Evolutionary conservation across 2,888 invertebrate genomes (phyloP).

Genomic region (Andrena marginata): DNA sequence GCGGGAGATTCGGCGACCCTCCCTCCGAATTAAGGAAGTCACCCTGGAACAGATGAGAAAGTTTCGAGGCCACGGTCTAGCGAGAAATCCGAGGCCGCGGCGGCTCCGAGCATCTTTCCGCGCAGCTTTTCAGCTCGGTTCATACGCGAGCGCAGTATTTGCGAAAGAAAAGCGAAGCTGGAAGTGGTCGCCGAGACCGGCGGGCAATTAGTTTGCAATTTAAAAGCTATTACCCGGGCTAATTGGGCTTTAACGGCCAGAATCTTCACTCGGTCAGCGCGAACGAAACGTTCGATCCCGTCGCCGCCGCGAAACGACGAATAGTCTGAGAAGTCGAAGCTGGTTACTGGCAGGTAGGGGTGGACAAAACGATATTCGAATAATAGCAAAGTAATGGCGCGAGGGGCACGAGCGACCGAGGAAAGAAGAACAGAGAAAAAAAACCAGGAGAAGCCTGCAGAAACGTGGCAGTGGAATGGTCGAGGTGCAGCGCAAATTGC

Average conservation of each 20-base stretch:
- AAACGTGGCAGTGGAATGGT: no score
- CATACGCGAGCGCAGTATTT: background rate
- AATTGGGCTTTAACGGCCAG: slow-evolving; percentile 36
- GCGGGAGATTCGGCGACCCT: background rate
- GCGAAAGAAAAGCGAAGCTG: slow-evolving; percentile 1
- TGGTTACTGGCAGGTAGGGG: no score
- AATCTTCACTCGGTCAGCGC: background rate
- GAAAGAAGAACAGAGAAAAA: no score
- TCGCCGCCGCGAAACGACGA: no score
- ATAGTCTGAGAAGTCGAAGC: no score
- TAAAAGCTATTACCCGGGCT: slow-evolving; percentile 35
- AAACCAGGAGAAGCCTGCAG: no score
- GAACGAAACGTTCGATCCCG: background rate
- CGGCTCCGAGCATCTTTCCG: background rate
- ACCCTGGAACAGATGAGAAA: background rate
- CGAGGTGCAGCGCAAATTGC: no score
- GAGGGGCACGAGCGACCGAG: no score
- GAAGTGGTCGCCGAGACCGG: background rate
- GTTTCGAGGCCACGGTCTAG: background rate
- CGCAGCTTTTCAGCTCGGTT: no score
- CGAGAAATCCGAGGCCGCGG: background rate
- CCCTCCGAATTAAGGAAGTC: background rate
- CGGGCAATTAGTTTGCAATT: slow-evolving; percentile 27
- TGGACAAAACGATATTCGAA: no score
- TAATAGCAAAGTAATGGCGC: no score